Base-by-base conservation (phyloP, 2,797 vertebrate species). In the Poecilia wingei region DNA sequence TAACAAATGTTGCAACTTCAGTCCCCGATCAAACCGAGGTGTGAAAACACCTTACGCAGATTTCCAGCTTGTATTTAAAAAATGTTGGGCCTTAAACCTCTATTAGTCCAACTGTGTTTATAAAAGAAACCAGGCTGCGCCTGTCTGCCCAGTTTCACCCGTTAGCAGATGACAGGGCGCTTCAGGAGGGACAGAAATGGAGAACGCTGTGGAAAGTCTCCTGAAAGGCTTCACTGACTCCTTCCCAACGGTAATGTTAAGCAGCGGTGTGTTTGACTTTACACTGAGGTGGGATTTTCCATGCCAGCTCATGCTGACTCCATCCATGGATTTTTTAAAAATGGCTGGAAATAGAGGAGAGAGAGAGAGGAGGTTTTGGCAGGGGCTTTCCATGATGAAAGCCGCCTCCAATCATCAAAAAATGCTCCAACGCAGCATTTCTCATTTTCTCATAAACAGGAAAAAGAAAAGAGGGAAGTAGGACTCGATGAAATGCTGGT, bases 221-320 rank as follows among this genome's bases (percentile, higher is more conserved):
- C 84, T 87, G 91, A 91, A 91, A 89, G 88, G 84, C 88, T 83
- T 82, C 88, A 89, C 78, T 91, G 79, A 87, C 81, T 82, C 64
- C 25, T 68, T 82, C 81, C 83, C 87, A 80, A 79, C 88, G 76
- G 78, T 81, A 89, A 87, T n/a, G 87, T 73, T 82, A 20, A 76
- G 84, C 88, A 82, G 84, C 87, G 77, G 72, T 66, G 84, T 87
- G 92, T 86, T 79, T 85, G 79, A 82, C 47, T 91, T 84, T 85
- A 79, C 82, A 87, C 80, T 41, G 90, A 92, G 91, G 92, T 87
- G 91, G 90, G 91, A 90, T 91, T 94, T 94, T 94, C 92, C 94
- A 91, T 94, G 93, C 93, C 92, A 93, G 83, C 91, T 94, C 91
- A 92, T 88, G 86, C 92, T 80, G 70, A 55, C 88, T 91, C 81